Evolutionary conservation across 2,797 vertebrate genomes (phyloP), one percentile per base, ranked within the genome.

Genomic region (Enteromius viviparus): DNA sequence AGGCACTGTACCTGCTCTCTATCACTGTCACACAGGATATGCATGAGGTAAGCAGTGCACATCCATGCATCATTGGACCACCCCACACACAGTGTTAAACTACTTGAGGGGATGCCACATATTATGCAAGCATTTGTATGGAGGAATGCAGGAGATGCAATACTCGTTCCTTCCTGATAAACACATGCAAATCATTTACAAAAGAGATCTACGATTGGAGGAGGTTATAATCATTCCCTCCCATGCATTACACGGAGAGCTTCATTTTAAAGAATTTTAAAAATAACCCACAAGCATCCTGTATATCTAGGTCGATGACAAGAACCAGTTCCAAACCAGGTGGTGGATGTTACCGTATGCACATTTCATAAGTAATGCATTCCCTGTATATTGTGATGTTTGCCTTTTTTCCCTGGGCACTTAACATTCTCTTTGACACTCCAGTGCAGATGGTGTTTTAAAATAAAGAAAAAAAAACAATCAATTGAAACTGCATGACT

Each of bases 1-100:
- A 78, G 47, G 15, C 49, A 74, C 69, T 72, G 66, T 53, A 84
- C 69, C 78, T 55, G 71, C 80, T 83, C 84, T 88, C 86, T 80
- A 82, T 86, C 85, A 86, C 70, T 85, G 87, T 88, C 84, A 82
- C 9, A 51, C 74, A 64, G 70, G 49, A 78, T 78, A 66, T 84
- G 80, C 60, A 77, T 21, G 64, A 79, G 64, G 55, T 15, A 37
- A 53, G 55, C 71, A 37, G 81, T 71, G 64, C 19, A 34, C 78
- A 62, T 78, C 62, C 26, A 74, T 77, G 72, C 81, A 69, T 85
- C 78, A 55, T 26, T 70, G 58, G 75, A 78, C 83, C 78, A 75
- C 77, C 47, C 29, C 6, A 17, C 71, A n/a, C n/a, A 37, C 29
- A 37, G 4, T 3, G 12, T 42, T 55, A 17, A 74, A 75, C 75